Conservation (phyloP, 2,888 invertebrate species). For the Conistra vaccinii region DNA sequence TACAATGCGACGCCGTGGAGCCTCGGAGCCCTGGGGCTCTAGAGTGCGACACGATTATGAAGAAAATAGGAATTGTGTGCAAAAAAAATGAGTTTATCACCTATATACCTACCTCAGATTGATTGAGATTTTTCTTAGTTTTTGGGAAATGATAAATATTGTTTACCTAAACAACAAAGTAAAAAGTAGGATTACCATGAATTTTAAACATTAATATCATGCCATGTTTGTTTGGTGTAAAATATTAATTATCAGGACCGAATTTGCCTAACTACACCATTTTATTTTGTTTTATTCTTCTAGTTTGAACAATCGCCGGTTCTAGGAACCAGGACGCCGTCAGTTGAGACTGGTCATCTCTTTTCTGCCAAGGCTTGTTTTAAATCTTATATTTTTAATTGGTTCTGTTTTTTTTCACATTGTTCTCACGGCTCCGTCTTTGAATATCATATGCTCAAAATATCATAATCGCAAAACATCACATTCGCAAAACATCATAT, state of each 20-base stretch:
- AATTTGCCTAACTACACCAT: background rate
- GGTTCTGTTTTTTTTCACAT: no score
- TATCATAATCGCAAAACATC: no score
- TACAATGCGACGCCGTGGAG: slow-evolving; percentile 43
- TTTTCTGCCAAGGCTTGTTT: no score
- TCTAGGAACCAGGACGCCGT: no score
- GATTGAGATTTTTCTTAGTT: background rate
- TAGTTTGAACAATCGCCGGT: background rate
- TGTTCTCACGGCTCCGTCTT: no score
- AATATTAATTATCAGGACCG: no score
- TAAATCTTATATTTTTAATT: no score
- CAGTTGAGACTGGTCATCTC: no score
- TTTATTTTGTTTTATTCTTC: background rate
- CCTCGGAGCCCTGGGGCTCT: slow-evolving; percentile 6
- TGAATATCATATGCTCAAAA: no score
- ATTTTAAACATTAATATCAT: background rate
- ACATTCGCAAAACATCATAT: no score
- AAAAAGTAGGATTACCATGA: background rate
- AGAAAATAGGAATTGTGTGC: background rate
- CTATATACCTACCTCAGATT: background rate
- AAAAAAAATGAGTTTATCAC: background rate
- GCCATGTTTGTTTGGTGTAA: no score
- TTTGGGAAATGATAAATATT: background rate
- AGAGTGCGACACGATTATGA: background rate
- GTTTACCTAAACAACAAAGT: background rate